Conservation (phyloP, 2,113 vertebrate species). For the Heloderma charlesbogerti region DNA sequence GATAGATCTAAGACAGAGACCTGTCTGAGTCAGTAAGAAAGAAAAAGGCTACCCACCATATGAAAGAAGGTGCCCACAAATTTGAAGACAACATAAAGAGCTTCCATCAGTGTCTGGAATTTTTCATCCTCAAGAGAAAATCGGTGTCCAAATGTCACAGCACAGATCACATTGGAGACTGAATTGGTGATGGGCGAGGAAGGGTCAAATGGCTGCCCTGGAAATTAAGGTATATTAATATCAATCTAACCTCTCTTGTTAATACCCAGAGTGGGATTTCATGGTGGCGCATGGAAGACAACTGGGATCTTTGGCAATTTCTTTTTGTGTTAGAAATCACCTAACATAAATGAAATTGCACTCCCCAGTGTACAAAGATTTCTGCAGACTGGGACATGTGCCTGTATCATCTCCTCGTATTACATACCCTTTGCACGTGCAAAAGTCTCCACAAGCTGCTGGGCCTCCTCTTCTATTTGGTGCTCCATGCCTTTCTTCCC, state of each 20-base stretch:
- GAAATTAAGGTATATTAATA: neutral
- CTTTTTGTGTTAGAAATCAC: neutral
- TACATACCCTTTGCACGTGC: neutral
- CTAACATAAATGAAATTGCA: neutral
- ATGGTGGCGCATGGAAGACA: neutral
- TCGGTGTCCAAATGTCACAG: neutral
- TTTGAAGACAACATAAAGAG: conserved; percentile 43
- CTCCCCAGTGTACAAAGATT: neutral
- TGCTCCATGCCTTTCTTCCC: neutral
- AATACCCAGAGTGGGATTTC: neutral
- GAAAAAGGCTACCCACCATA: conserved; percentile 33
- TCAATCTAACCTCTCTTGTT: neutral
- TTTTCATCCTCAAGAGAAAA: conserved; percentile 67
- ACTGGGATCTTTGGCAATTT: neutral
- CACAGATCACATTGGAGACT: neutral
- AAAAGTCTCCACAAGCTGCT: neutral
- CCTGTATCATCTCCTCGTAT: neutral
- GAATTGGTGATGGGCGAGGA: neutral
- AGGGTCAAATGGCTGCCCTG: neutral
- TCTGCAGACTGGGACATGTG: neutral
- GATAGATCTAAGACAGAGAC: too few relatives aligned
- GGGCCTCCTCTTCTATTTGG: neutral
- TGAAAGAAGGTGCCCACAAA: conserved; percentile 50
- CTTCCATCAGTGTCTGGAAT: conserved; percentile 67
- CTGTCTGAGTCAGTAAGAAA: neutral